Evolutionary conservation across 2,797 vertebrate species (phyloP).

Genomic region (Remorina albescens): DNA sequence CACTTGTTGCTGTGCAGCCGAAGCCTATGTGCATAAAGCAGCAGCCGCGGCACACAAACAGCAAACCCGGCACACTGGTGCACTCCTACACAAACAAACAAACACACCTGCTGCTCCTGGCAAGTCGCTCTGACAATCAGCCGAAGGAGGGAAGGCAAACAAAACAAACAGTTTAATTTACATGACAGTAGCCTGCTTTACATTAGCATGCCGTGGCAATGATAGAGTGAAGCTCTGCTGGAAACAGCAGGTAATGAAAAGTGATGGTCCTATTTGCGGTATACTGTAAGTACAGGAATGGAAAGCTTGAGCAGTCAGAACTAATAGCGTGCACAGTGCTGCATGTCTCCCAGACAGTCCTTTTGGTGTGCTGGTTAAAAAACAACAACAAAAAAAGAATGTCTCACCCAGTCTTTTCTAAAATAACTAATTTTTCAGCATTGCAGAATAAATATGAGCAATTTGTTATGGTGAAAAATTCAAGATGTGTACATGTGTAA

Average conservation of each 20-base stretch:
- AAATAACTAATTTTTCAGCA: slow-evolving; percentile 57
- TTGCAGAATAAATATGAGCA: slow-evolving; percentile 59
- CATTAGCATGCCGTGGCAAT: slow-evolving; percentile 79
- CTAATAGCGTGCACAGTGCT: slow-evolving; percentile 61
- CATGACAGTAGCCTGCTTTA: slow-evolving; percentile 80
- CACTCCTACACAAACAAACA: slow-evolving; percentile 83
- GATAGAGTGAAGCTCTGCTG: slow-evolving; percentile 77
- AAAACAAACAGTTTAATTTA: slow-evolving; percentile 84
- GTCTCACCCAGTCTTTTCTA: slow-evolving; percentile 11
- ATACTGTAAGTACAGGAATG: slow-evolving; percentile 73
- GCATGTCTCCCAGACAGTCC: slow-evolving; percentile 56
- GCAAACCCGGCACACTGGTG: slow-evolving; percentile 66
- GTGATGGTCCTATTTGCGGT: slow-evolving; percentile 77
- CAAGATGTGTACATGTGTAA: slow-evolving; percentile 57
- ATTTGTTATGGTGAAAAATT: slow-evolving; percentile 62
- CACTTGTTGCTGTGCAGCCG: slow-evolving; percentile 80
- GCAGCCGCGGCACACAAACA: slow-evolving; percentile 62
- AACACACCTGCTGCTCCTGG: slow-evolving; percentile 82
- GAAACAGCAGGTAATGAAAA: slow-evolving; percentile 80
- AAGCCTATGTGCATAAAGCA: slow-evolving; percentile 54
- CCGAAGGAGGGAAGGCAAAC: slow-evolving; percentile 76
- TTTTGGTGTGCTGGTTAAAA: slow-evolving; percentile 42
- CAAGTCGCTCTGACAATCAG: slow-evolving; percentile 79
- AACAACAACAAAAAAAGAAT: slow-evolving; percentile 1
- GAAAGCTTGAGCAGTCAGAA: slow-evolving; percentile 63